Evolutionary conservation across 2,888 invertebrate species (phyloP), one percentile per base, ranked within the genome.

Genomic region (Gisinianus flammeolus): DNA sequence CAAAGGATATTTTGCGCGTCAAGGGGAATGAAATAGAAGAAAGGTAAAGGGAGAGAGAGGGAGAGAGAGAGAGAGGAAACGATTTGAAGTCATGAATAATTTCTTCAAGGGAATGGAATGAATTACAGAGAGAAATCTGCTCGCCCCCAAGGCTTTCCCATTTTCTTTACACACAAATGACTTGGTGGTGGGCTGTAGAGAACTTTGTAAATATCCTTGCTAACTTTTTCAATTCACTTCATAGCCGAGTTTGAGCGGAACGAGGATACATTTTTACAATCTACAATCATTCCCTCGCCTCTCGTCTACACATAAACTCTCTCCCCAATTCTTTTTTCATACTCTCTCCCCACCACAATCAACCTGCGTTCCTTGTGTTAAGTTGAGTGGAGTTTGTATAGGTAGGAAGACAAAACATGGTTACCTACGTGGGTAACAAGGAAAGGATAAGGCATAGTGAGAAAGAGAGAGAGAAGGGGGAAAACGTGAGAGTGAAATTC

Each of bases 31-130:
- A 62, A 62, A 73, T 44, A 31, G 54, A 54, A 54, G 26, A 44
- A 44, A 35, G 6, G 44, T 4, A 19, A 44, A 44, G 19, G 44
- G 44, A 44, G 16, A 44, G 19, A 44, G 19, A 44, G 44, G 44
- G 44, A 44, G n/a, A n/a, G 54, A 54, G 54, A 16, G 31, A 71
- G 56, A 71, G 54, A 54, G 56, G 30, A 73, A 62, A 64, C 73
- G 62, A 73, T 73, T 73, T 73, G 22, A 33, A 73, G 73, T 62
- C 73, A 73, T 73, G 73, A 73, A 73, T 73, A 62, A 62, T 73
- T 73, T 62, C 35, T 70, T 70, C 54, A 54, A 52, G 70, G 70
- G 54, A 70, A 70, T 70, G 70, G 70, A 73, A 73, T 62, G 73
- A 73, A 62, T 64, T 73, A 73, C 35, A 35, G 33, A 24, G 33